A percentile compares a stretch with the other conserved stretches of the same genome.
Evolutionary conservation across 1,140 invertebrate species (phyloP).

Genomic region (Neodiprion lecontei): DNA sequence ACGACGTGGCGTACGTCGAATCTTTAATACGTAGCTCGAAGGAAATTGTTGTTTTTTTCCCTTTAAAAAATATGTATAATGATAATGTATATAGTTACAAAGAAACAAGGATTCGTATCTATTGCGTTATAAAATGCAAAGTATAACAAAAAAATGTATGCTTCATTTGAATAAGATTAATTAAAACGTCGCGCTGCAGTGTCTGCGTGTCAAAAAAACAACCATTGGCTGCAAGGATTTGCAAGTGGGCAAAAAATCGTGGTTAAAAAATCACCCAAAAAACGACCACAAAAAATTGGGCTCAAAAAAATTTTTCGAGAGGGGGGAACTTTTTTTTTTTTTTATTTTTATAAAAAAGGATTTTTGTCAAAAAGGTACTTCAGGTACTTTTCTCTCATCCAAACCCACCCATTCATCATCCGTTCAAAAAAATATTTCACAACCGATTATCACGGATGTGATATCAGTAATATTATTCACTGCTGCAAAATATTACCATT

Average conservation of each 20-base stretch:
- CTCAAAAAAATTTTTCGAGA: slow-evolving; percentile 21
- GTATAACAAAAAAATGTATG: too few relatives aligned
- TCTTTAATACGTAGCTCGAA: slow-evolving; percentile 39
- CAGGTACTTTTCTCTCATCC: slow-evolving; percentile 8
- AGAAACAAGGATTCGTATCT: slow-evolving; percentile 13
- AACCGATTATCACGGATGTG: too few relatives aligned
- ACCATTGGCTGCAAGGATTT: slow-evolving; percentile 1
- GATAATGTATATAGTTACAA: neutral
- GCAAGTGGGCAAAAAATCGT: neutral
- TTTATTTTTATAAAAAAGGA: neutral
- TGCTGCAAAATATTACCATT: neutral
- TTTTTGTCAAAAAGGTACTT: neutral
- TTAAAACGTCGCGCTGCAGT: too few relatives aligned
- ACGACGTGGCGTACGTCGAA: slow-evolving; percentile 36
- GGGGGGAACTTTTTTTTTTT: slow-evolving; percentile 25
- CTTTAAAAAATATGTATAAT: too few relatives aligned
- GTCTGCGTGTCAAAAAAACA: neutral
- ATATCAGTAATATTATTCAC: too few relatives aligned
- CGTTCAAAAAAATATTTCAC: too few relatives aligned
- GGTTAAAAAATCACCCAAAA: slow-evolving; percentile 34
- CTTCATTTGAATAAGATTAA: too few relatives aligned
- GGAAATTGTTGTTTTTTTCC: slow-evolving; percentile 12
- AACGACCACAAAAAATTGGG: slow-evolving; percentile 46
- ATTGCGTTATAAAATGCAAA: too few relatives aligned
- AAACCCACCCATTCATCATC: neutral